Base-by-base conservation (phyloP, 2,113 vertebrate genomes). In the Otocyon megalotis region DNA sequence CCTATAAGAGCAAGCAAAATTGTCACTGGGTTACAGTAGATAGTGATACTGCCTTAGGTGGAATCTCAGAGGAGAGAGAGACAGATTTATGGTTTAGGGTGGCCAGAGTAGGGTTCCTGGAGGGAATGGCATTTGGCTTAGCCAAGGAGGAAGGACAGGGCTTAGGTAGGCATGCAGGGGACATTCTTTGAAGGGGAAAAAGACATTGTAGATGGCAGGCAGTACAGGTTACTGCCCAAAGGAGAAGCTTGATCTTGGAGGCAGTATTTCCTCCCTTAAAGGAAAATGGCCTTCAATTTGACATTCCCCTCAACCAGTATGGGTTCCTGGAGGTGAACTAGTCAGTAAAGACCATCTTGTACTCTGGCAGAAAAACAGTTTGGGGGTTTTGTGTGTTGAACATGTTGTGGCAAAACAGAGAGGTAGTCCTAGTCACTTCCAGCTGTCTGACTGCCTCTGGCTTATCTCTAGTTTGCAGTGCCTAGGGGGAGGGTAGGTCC, bases 401-500 rank as follows among this genome's bases (percentile, higher is more conserved):
- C 53, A 2, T 63, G 69, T 82, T 88, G 83, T 50, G 84, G 87
- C 83, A 32, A 94, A 65, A 74, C 48, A 35, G 86, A 74, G 50
- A 72, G 62, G 77, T 93, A 69, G 16, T 81, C 50, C 77, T 63
- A 60, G 82, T 82, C 94, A 82, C 43, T 97, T 96, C 95, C 81
- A 93, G 97, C 92, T 90, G 35, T 84, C 90, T 90, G 95, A 84
- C 74, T 87, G 71, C 79, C 77, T 48, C 85, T 69, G 81, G 87
- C 96, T 98, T 98, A 98, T 98, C 98, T 96, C 88, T 93, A 71
- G 74, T 81, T 96, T 96, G 94, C 98, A 98, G 96, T 50, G 81
- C 96, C 93, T 92, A 5, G 65, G 53, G 79, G 96, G 91, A 86
- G 62, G 96, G 88, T 15, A 92, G 37, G 91, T 35, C 24, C 93